These are phyloP conservation scores for Puma concolor DNA, from an alignment of 2,113 vertebrate genomes.

Conservation along the genomic window DNA sequence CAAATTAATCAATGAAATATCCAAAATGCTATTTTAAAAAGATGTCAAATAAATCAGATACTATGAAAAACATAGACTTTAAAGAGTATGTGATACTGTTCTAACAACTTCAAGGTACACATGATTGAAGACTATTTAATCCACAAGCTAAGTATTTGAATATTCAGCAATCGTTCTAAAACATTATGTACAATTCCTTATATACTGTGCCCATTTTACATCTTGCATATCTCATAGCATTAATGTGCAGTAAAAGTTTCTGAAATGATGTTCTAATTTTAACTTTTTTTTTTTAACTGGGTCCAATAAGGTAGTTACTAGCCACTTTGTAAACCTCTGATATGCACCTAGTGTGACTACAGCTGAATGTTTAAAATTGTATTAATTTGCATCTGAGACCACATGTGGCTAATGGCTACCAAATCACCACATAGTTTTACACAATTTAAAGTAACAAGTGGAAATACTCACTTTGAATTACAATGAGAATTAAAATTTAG, in stretches of 20 bases:
- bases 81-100: background rate
- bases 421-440: background rate
- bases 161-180: background rate
- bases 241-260: background rate
- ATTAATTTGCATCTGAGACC: background rate
- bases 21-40: background rate
- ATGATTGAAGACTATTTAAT: background rate
- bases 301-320: background rate
- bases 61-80: background rate
- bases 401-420: background rate
- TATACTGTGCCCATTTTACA: background rate
- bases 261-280: background rate
- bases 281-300: background rate
- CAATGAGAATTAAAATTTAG: background rate
- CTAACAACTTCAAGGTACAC: background rate
- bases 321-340: background rate
- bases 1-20: background rate
- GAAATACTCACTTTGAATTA: background rate
- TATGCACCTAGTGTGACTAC: background rate
- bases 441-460: background rate
- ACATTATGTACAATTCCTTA: fast-evolving
- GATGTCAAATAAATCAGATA: background rate
- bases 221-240: background rate
- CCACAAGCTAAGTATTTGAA: background rate
- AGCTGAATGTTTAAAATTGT: background rate